Conservation (phyloP, 2,113 vertebrate species). For the Gymnobelideus leadbeateri region DNA sequence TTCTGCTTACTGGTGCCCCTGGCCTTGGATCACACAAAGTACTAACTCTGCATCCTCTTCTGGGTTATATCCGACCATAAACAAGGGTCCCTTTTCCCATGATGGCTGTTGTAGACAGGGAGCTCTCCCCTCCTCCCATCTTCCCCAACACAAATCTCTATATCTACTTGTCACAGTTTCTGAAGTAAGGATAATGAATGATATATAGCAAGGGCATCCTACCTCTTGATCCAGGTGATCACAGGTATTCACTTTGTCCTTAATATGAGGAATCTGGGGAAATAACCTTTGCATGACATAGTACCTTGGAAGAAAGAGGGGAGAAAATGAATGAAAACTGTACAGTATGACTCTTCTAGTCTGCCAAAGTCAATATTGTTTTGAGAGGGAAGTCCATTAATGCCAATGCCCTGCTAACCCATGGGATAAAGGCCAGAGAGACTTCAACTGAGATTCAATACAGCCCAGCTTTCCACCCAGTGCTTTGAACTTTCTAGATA, state of each 20-base stretch:
- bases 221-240: background rate
- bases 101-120: background rate
- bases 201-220: background rate
- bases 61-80: background rate
- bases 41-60: background rate
- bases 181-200: background rate
- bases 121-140: background rate
- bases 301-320: background rate
- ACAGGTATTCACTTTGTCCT: background rate
- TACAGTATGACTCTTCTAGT: background rate
- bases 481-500: background rate
- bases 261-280: background rate
- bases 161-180: background rate
- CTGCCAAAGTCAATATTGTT: background rate
- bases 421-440: background rate
- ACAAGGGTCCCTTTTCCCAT: background rate
- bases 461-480: background rate
- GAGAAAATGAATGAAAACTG: background rate
- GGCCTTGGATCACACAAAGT: background rate
- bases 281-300: rapidly evolving
- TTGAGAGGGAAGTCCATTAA: background rate
- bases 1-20: background rate
- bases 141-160: background rate
- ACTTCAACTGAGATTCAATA: too few relatives aligned
- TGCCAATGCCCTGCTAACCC: background rate